Conservation (phyloP, 2,888 invertebrate genomes). For the Slavum lentiscoides region DNA sequence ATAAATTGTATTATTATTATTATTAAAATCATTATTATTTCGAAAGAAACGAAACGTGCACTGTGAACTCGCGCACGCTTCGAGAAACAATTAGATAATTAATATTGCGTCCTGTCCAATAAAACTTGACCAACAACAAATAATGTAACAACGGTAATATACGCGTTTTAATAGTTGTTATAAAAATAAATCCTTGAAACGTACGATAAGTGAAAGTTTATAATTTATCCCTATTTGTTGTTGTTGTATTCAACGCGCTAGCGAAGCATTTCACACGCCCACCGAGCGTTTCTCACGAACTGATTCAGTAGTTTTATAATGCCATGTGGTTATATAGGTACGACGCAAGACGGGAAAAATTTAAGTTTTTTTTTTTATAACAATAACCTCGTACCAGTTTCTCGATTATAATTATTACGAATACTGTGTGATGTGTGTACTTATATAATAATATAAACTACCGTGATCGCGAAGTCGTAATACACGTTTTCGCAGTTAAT, state of each 20-base stretch:
- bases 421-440: not conserved
- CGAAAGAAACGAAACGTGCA: not conserved
- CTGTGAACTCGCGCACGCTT: not conserved
- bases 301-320: conserved; percentile 1
- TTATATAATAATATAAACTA: no score
- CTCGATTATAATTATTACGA: conserved; percentile 31
- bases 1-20: conserved; percentile 12
- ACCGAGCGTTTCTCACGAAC: conserved; percentile 17
- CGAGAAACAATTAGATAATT: not conserved
- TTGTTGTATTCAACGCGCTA: conserved; percentile 30
- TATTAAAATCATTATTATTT: not conserved
- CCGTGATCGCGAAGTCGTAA: not conserved
- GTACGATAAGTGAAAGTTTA: conserved; percentile 33
- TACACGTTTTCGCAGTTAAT: not conserved
- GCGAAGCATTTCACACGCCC: not conserved
- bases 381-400: conserved; percentile 50
- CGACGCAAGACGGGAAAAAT: conserved; percentile 1
- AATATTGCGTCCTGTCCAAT: conserved; percentile 19
- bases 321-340: not conserved
- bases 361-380: conserved; percentile 21
- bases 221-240: conserved; percentile 13
- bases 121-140: not conserved
- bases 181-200: conserved; percentile 38
- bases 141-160: not conserved
- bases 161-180: not conserved